phyloP scores from a whole-genome alignment of 2,113 vertebrate genomes.

The Bubo blakistoni region DNA sequence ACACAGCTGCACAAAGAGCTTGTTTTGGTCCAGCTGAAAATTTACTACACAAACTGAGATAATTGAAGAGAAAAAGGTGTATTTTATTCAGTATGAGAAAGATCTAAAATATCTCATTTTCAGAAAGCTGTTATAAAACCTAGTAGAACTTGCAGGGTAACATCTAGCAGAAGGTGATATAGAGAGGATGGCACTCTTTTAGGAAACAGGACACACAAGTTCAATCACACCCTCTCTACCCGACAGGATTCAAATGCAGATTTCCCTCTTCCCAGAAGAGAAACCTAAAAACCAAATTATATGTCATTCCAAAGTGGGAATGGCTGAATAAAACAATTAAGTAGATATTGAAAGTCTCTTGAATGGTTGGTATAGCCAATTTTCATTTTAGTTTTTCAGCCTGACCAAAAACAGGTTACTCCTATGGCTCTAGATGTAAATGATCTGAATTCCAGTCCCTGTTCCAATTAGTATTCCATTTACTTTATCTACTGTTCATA shows the following conservation, averaged over 20 bases:
- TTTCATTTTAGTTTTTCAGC: not conserved
- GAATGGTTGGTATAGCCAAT: not conserved
- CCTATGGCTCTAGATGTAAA: not conserved
- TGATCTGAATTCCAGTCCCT: not conserved
- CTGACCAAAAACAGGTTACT: not conserved
- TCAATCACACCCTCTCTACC: not conserved
- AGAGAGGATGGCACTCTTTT: not conserved
- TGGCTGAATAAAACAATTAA: not conserved
- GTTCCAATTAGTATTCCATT: not conserved
- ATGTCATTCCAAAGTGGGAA: not conserved
- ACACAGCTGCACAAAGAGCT: not conserved
- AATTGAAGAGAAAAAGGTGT: not conserved
- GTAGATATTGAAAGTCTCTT: not conserved
- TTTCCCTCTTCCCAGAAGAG: not conserved
- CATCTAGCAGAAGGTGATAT: not conserved
- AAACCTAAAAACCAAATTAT: not conserved
- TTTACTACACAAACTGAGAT: not conserved
- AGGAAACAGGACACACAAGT: not conserved
- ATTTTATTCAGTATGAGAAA: not conserved
- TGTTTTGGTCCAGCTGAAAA: not conserved
- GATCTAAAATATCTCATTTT: not conserved
- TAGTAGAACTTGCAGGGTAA: not conserved
- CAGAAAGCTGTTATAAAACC: not conserved
- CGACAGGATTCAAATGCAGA: accelerated
- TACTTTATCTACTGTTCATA: not conserved